Conservation (phyloP, 2,113 vertebrate genomes). For the Fulica atra region DNA sequence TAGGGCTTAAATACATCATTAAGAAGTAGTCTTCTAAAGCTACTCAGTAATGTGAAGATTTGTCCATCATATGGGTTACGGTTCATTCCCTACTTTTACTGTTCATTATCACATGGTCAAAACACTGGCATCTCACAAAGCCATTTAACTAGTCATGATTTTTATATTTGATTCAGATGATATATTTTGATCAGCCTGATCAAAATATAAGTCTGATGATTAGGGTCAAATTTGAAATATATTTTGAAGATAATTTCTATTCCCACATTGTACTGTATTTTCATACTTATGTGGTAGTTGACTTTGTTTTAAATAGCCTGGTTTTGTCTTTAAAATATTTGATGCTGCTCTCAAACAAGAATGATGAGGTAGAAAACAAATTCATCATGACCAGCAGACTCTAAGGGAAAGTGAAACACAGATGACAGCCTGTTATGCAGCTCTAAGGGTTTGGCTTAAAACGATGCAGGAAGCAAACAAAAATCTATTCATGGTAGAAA, state of each 20-base stretch:
- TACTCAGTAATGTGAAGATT: not conserved
- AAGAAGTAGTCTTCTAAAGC: not conserved
- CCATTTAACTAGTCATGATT: not conserved
- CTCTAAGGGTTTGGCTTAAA: not conserved
- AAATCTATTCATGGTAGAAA: not conserved
- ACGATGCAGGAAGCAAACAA: not conserved
- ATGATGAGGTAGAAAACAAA: not conserved
- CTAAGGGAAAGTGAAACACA: not conserved
- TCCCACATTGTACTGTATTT: not conserved
- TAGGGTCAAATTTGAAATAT: not conserved
- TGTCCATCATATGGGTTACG: not conserved
- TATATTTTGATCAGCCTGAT: not conserved
- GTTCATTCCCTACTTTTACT: not conserved
- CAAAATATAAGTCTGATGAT: not conserved
- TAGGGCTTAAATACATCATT: slow-evolving; percentile 3
- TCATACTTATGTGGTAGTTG: not conserved
- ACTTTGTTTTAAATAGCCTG: not conserved
- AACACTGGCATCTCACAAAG: slow-evolving; percentile 3
- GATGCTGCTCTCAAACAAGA: not conserved
- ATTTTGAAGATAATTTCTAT: not conserved
- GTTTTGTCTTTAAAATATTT: not conserved
- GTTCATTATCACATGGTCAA: not conserved
- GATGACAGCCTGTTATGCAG: not conserved
- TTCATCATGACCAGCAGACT: not conserved
- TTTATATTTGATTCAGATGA: not conserved